A percentile compares a stretch with the other conserved stretches of the same genome.
phyloP scores from a whole-genome alignment of 2,113 vertebrate genomes.

The Aphyosemion australe region DNA sequence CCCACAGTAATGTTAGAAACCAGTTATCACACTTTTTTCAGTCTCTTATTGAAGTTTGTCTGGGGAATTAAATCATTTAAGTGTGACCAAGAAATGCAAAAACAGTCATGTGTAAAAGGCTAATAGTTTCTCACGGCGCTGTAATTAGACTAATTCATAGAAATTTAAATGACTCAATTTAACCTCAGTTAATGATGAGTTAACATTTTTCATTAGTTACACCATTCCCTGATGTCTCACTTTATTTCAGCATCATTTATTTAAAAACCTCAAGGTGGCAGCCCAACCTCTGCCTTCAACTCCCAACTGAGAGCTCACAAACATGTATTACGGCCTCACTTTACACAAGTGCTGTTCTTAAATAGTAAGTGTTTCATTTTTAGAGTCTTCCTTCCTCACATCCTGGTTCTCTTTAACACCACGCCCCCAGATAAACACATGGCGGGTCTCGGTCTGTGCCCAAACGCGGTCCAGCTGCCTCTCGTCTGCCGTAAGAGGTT shows the following conservation, averaged over 20 bases:
- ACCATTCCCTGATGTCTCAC: background rate
- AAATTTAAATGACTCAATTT: too few species aligned
- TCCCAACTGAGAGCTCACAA: conserved; percentile 26
- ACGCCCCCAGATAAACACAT: conserved; percentile 44
- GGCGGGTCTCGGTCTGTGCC: conserved; percentile 59
- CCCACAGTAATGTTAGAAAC: too few species aligned
- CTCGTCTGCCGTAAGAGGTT: conserved; percentile 58
- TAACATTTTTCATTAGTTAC: too few species aligned
- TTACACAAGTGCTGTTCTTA: conserved; percentile 15
- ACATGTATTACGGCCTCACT: background rate
- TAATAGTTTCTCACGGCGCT: too few species aligned
- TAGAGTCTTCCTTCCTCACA: conserved; percentile 29
- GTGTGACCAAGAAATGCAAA: too few species aligned
- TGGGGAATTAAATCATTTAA: too few species aligned
- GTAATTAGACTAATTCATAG: too few species aligned
- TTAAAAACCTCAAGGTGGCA: conserved; percentile 75
- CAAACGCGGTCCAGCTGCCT: conserved; percentile 61
- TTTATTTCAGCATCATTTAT: conserved; percentile 29
- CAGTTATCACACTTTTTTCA: too few species aligned
- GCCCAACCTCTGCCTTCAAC: conserved; percentile 65
- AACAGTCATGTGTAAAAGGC: too few species aligned
- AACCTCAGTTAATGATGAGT: too few species aligned
- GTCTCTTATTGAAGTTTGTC: too few species aligned
- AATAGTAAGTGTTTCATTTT: conserved; percentile 39
- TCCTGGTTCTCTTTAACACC: conserved; percentile 31